phyloP scores from a whole-genome alignment of 2,888 invertebrate genomes.

The Ophraella communa region DNA sequence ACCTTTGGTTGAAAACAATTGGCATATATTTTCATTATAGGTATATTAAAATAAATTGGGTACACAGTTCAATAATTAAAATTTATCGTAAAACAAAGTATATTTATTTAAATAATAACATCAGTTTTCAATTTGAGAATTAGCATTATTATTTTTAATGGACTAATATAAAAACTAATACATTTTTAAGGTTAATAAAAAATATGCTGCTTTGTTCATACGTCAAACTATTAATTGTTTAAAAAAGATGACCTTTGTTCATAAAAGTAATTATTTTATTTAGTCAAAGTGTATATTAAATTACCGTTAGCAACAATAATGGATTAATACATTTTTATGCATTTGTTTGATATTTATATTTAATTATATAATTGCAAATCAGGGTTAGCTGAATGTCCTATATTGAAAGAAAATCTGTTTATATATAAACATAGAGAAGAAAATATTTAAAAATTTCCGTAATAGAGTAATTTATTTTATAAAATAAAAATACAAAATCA shows the following conservation, averaged over 20 bases:
- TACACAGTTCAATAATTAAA: conserved; percentile 30
- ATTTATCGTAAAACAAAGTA: conserved; percentile 30
- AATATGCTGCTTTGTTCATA: background rate
- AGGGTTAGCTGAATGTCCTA: too few relatives aligned
- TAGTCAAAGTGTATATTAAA: background rate
- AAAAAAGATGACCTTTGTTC: conserved; percentile 1
- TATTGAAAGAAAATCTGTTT: too few relatives aligned
- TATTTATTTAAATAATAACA: conserved; percentile 36
- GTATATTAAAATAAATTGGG: conserved; percentile 22
- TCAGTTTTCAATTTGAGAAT: conserved; percentile 33
- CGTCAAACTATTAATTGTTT: background rate
- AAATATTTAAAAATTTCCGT: too few relatives aligned
- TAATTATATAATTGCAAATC: background rate
- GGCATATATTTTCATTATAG: conserved; percentile 23
- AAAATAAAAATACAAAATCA: too few relatives aligned
- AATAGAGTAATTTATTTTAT: too few relatives aligned
- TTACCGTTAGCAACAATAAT: background rate
- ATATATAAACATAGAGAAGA: too few relatives aligned
- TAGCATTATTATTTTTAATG: conserved; percentile 28
- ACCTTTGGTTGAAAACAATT: conserved; percentile 21
- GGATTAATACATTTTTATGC: background rate
- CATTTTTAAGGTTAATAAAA: background rate
- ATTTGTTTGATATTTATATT: background rate
- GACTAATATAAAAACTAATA: background rate
- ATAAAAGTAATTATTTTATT: conserved; percentile 2